Percentiles rank a stretch among this genome's conserved stretches.
Evolutionary conservation across 53 echinoderm and acorn worm genomes (phyloP).

Genomic region (Echinarachnius parma): DNA sequence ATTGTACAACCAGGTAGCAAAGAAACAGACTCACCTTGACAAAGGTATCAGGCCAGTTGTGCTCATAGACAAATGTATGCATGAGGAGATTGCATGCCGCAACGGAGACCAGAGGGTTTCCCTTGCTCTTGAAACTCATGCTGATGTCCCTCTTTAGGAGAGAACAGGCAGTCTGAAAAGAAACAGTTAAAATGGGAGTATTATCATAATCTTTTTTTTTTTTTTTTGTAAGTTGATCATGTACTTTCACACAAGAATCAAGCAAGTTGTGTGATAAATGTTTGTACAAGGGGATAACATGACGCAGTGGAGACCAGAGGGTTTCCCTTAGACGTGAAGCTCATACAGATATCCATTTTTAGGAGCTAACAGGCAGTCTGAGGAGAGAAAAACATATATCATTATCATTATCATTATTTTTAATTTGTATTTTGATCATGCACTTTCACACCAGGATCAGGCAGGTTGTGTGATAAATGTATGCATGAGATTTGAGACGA

Average conservation of each 20-base stretch:
- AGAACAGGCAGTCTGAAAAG: slow-evolving; percentile 67
- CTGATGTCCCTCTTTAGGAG: slow-evolving; percentile 81
- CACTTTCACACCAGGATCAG: too few relatives aligned
- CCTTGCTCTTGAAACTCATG: slow-evolving; percentile 96
- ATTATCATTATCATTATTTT: too few relatives aligned
- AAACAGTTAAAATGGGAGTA: too few relatives aligned
- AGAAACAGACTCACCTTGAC: slow-evolving; percentile 71
- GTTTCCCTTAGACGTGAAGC: slow-evolving; percentile 98
- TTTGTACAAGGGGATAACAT: slow-evolving; percentile 86
- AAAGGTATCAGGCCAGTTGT: slow-evolving; percentile 97
- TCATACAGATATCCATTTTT: slow-evolving; percentile 75
- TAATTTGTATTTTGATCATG: too few relatives aligned
- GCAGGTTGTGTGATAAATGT: too few relatives aligned
- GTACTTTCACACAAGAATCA: slow-evolving; percentile 91
- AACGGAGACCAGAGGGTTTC: slow-evolving; percentile 91
- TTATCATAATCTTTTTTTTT: too few relatives aligned
- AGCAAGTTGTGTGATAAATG: slow-evolving; percentile 93
- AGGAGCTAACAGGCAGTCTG: slow-evolving; percentile 79
- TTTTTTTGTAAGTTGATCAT: too few relatives aligned
- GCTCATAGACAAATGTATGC: slow-evolving; percentile 86
- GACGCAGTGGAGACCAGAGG: slow-evolving; percentile 88
- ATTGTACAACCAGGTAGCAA: too few relatives aligned
- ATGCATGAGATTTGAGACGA: too few relatives aligned
- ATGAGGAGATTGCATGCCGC: slow-evolving; percentile 93
- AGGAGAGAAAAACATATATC: too few relatives aligned